A percentile compares a stretch with the other conserved stretches of the same genome.
phyloP scores from a whole-genome alignment of 1,140 invertebrate genomes.

The Ooceraea biroi region DNA sequence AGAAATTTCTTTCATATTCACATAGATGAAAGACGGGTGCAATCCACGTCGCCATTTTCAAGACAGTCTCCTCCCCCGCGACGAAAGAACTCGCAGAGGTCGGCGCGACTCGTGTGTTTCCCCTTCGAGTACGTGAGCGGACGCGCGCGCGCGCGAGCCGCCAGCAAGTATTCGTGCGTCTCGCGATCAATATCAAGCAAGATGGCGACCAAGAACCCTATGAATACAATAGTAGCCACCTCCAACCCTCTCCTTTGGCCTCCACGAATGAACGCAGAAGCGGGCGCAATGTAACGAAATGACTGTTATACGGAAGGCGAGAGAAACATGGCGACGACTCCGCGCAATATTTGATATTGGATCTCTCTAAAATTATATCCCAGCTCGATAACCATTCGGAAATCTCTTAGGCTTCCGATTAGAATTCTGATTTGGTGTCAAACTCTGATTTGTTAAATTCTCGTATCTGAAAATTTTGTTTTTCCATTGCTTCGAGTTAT shows the following conservation, averaged over 20 bases:
- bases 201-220: slow-evolving; percentile 85
- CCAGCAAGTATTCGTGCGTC: slow-evolving; percentile 82
- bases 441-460: neutral
- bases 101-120: slow-evolving; percentile 56
- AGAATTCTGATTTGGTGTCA: neutral
- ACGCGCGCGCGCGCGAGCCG: slow-evolving; percentile 32
- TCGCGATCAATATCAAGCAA: slow-evolving; percentile 86
- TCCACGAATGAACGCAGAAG: slow-evolving; percentile 44
- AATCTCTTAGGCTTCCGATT: neutral
- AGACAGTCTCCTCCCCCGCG: slow-evolving; percentile 84
- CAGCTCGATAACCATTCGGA: too few relatives aligned
- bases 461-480: neutral
- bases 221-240: slow-evolving; percentile 80
- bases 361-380: neutral
- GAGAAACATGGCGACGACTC: slow-evolving; percentile 5
- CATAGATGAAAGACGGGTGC: slow-evolving; percentile 70
- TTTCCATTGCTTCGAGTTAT: too few relatives aligned
- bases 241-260: slow-evolving; percentile 56
- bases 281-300: slow-evolving; percentile 34
- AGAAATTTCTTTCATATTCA: slow-evolving; percentile 20
- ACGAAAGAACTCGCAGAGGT: slow-evolving; percentile 50
- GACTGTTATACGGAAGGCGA: slow-evolving; percentile 15
- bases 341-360: neutral
- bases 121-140: slow-evolving; percentile 40
- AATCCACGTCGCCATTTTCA: slow-evolving; percentile 82